Conservation (phyloP, 2,113 vertebrate genomes). For the Eurypyga helias region DNA sequence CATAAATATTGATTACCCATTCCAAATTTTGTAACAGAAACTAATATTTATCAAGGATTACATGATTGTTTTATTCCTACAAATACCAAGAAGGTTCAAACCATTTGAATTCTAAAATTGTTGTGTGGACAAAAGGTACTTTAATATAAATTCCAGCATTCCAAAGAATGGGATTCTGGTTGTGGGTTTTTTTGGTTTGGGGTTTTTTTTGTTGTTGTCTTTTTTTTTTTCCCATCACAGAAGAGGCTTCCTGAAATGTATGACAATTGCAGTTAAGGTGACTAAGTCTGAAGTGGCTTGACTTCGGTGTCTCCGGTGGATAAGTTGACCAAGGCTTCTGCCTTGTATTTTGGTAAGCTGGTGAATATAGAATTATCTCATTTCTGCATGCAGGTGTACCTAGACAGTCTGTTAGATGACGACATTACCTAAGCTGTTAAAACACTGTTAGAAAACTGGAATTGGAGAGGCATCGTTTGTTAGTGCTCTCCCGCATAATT, state of each 20-base stretch:
- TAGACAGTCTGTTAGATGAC: not conserved
- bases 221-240: not conserved
- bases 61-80: not conserved
- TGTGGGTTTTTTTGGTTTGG: too few species aligned
- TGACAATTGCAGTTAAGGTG: not conserved
- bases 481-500: not conserved
- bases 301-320: not conserved
- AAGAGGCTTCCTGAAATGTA: not conserved
- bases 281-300: not conserved
- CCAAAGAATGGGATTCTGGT: not conserved
- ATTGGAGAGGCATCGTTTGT: not conserved
- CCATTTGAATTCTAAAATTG: not conserved
- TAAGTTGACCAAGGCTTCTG: not conserved
- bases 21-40: not conserved
- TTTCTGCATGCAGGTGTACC: not conserved
- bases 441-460: not conserved
- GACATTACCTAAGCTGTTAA: not conserved
- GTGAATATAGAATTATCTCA: not conserved
- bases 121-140: not conserved
- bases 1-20: not conserved
- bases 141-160: not conserved
- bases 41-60: not conserved
- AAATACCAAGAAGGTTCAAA: not conserved
- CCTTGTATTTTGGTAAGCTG: not conserved
- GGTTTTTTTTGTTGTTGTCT: too few species aligned